phyloP scores from a whole-genome alignment of 2,888 invertebrate species.

The Tinea pellionella region DNA sequence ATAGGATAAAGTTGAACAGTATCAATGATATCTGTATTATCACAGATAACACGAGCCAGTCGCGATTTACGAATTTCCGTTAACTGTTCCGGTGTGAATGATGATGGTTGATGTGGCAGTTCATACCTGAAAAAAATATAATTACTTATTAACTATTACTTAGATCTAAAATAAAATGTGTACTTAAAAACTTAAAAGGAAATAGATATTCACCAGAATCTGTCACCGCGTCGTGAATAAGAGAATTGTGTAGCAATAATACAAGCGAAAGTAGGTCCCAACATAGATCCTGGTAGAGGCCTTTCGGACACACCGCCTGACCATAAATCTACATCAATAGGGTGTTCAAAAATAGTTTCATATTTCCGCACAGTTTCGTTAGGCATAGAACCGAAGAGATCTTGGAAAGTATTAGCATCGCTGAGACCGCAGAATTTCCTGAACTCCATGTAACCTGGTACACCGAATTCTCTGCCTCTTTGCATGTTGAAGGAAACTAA shows the following conservation, averaged over 20 bases:
- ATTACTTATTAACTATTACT: not conserved
- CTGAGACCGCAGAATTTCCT: conserved; percentile 91
- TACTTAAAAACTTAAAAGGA: not conserved
- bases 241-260: conserved; percentile 94
- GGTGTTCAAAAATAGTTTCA: conserved; percentile 87
- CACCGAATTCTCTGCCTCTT: conserved; percentile 89
- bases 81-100: conserved; percentile 88
- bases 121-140: conserved; percentile 73
- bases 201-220: conserved; percentile 78
- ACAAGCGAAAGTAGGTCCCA: conserved; percentile 95
- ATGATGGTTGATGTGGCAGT: conserved; percentile 89
- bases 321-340: conserved; percentile 94
- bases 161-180: not conserved
- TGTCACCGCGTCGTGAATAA: conserved; percentile 87
- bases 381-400: conserved; percentile 87
- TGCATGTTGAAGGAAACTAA: conserved; percentile 94
- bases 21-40: conserved; percentile 92
- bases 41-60: conserved; percentile 87
- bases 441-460: conserved; percentile 94
- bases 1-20: conserved; percentile 92
- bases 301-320: conserved; percentile 94
- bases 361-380: conserved; percentile 88
- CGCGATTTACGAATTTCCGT: conserved; percentile 84
- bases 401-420: conserved; percentile 80
- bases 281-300: conserved; percentile 89